Evolutionary conservation across 1,140 invertebrate species (phyloP), one percentile per base, ranked within the genome.

Genomic region (Drosophila nebulosa): DNA sequence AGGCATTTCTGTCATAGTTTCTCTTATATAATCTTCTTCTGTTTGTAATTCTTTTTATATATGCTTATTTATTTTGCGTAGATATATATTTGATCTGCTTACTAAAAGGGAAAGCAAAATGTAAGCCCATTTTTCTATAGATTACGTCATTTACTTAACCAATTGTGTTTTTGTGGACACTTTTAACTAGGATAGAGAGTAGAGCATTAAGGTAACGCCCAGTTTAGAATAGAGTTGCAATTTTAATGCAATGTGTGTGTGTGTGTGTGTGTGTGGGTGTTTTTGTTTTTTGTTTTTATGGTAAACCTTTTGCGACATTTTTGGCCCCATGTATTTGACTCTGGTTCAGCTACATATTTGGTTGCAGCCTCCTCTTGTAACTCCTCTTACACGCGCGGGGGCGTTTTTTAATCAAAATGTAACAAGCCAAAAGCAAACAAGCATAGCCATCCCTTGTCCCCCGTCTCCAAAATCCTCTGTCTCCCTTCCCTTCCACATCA

Each of bases 371-470:
- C 12, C 55, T 10, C 67, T 24, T 46, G 35, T 77, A 46, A 46
- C 39, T 65, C 53, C 64, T 64, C 70, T 81, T 70, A 88, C 78
- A 81, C 68, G 74, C 78, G 83, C 83, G 83, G 85, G 83, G 83
- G 83, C 83, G 84, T 83, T 88, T 88, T 88, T 88, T 88, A 88
- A 88, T 88, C 83, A 88, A 88, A 88, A 88, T 88, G 83, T 88
- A 88, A 88, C 83, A 88, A 88, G 83, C 75, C 83, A 86, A 88
- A 86, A 88, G 83, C 83, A 86, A 86, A 86, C 83, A 88, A 83
- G 83, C 74, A 74, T 60, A 60, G 67, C 68, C 65, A 46, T 57
- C 46, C 26, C 36, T 52, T 18, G 50, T 5, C 26, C 53, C 14
- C 26, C 27, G 12, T 51, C 5, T 57, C 51, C 24, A 24, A 46